These are phyloP conservation scores for Nephrotoma guestfalica DNA, from an alignment of 2,888 invertebrate species.

Conservation along the genomic window DNA sequence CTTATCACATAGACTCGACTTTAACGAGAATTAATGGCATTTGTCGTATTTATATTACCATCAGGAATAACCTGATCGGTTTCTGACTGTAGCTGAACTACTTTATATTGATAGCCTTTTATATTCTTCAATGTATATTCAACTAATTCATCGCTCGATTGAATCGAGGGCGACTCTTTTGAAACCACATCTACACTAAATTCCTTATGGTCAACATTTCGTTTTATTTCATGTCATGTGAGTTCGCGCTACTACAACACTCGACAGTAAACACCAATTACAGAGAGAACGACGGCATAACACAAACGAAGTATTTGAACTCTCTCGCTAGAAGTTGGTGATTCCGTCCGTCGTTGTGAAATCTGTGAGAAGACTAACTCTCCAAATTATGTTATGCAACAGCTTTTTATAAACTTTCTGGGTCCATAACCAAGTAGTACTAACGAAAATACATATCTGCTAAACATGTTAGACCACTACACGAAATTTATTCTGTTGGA, in stretches of 20 bases:
- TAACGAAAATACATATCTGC: too few species aligned
- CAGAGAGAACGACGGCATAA: too few species aligned
- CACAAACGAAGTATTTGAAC: too few species aligned
- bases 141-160: not conserved
- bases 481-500: too few species aligned
- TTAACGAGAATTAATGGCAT: not conserved
- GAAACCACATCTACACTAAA: not conserved
- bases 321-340: too few species aligned
- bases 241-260: not conserved
- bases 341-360: too few species aligned
- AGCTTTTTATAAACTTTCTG: too few species aligned
- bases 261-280: too few species aligned
- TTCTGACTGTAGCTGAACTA: not conserved
- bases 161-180: not conserved
- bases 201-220: not conserved
- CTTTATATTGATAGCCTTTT: not conserved
- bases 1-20: slow-evolving; percentile 5
- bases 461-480: too few species aligned
- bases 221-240: not conserved
- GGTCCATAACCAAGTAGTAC: too few species aligned
- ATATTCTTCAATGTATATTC: not conserved
- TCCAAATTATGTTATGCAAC: too few species aligned
- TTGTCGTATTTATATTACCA: slow-evolving; percentile 3
- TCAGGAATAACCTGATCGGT: not conserved
- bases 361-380: too few species aligned